Base-by-base conservation (phyloP, 2,797 vertebrate genomes). In the Microcaecilia unicolor region DNA sequence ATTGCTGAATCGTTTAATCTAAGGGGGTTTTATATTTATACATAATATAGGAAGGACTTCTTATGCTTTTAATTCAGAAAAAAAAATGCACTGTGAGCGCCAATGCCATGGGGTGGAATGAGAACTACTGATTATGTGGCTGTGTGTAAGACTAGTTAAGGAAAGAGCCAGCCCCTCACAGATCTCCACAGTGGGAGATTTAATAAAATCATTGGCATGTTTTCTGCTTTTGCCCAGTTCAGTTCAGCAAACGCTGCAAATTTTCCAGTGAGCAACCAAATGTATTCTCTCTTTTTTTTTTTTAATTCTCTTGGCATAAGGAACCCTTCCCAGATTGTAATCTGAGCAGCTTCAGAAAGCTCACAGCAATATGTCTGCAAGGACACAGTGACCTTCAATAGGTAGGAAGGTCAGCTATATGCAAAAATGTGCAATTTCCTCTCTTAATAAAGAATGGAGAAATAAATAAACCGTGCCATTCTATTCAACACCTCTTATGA, bases 401-500 rank as follows among this genome's bases (percentile, higher is more conserved):
- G n/a, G 32, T 25, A 15, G 14, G 23, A 6, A 48, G 46, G 33
- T 12, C 44, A 44, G 43, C n/a, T n/a, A 51, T 44, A 34, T 21
- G 37, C 20, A 36, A 31, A 31, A 45, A 30, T 43, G 24, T 52
- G 51, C 37, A 7, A 37, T 34, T 39, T 34, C 18, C 28, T 11
- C 9, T 28, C 8, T 45, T 39, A 55, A 58, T 60, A 58, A 58
- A 42, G 51, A 3, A 46, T 58, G 37, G 15, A 27, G 47, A 41
- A 34, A 36, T 63, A 27, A 58, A 68, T 58, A 38, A 63, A 63
- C 55, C 36, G 55, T 55, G 22, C 27, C 41, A 41, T 31, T 42
- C 30, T 11, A 5, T 38, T 18, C 5, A 16, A n/a, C n/a, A n/a
- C n/a, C n/a, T n/a, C n/a, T n/a, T n/a, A 16, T 8, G 12, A n/a